phyloP scores from a whole-genome alignment of 2,113 vertebrate species.

The Proteles cristata region DNA sequence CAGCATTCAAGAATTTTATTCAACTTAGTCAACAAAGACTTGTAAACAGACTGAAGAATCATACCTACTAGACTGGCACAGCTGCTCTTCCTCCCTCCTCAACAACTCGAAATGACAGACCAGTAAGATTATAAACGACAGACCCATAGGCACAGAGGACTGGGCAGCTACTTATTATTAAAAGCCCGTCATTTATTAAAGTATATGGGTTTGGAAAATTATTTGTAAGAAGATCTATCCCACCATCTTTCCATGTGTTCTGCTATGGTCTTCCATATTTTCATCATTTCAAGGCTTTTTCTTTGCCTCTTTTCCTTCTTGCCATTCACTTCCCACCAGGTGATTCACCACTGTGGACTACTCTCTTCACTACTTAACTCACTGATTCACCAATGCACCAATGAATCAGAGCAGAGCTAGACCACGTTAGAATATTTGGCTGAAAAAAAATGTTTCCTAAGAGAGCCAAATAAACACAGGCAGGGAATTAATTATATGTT shows the following conservation, averaged over 20 bases:
- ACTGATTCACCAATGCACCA: constrained; percentile 30
- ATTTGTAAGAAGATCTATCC: background rate
- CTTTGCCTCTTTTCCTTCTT: background rate
- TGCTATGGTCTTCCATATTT: background rate
- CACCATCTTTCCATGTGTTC: background rate
- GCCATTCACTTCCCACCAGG: background rate
- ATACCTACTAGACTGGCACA: background rate
- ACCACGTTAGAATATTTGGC: background rate
- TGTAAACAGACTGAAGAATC: background rate
- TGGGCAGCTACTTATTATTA: background rate
- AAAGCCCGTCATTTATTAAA: background rate
- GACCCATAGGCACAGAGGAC: background rate
- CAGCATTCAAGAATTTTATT: background rate
- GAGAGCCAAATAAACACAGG: constrained; percentile 21
- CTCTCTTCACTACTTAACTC: constrained; percentile 23
- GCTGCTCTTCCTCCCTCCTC: background rate
- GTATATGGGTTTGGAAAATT: background rate
- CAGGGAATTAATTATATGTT: constrained; percentile 36
- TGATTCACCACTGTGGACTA: background rate
- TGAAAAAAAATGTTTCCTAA: constrained; percentile 49
- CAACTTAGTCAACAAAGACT: background rate
- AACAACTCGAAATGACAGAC: background rate
- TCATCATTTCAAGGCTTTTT: background rate
- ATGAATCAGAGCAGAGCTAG: constrained; percentile 16
- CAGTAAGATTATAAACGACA: background rate